Conservation (phyloP, 2,113 vertebrate genomes). For the Numenius arquata region DNA sequence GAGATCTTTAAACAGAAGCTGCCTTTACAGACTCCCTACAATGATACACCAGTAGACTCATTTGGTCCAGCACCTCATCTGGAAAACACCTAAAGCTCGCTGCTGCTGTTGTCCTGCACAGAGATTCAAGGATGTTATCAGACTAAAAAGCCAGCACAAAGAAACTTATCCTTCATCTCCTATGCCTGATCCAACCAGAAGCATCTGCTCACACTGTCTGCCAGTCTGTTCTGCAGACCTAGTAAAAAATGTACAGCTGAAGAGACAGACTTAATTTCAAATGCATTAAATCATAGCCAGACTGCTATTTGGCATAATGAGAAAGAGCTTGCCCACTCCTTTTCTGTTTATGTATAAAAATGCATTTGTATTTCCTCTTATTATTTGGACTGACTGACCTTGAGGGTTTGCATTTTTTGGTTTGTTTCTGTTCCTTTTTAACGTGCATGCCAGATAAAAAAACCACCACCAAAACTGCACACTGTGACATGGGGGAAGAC, state of each 20-base stretch:
- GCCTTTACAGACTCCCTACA: neutral
- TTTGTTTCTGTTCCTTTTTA: neutral
- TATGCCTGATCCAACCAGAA: constrained; percentile 7
- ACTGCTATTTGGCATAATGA: constrained; percentile 46
- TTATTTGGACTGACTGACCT: constrained; percentile 36
- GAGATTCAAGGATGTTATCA: neutral
- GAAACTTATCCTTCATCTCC: neutral
- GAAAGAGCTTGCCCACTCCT: constrained; percentile 36
- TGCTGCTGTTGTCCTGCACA: neutral
- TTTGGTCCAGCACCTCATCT: neutral
- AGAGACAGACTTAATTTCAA: constrained; percentile 65
- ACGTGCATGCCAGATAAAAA: neutral
- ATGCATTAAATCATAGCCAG: constrained; percentile 61
- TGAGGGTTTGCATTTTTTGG: neutral
- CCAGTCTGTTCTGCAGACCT: constrained; percentile 55
- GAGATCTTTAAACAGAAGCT: neutral
- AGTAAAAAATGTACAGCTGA: constrained; percentile 60
- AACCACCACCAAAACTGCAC: neutral
- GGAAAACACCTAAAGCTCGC: neutral
- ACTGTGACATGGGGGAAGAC: neutral
- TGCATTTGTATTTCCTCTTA: constrained; percentile 15
- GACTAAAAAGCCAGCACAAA: neutral
- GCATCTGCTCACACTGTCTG: constrained; percentile 60
- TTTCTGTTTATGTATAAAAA: constrained; percentile 39
- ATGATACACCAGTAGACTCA: neutral